Conservation (phyloP, 2,113 vertebrate species). For the Dermatemys mawii region DNA sequence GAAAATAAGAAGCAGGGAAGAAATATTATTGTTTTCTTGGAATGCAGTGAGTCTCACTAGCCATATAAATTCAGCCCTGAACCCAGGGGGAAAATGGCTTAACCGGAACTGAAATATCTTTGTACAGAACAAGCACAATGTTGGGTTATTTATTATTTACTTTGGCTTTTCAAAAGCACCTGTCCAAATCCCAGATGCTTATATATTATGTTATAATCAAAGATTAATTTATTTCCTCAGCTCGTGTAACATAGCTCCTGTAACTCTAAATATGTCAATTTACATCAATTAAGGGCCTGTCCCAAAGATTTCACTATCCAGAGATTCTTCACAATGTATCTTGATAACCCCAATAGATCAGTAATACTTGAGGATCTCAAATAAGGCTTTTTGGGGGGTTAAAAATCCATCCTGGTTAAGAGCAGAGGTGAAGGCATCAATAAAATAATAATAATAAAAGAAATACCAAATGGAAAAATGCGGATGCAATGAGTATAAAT, state of each 20-base stretch:
- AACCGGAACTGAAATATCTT: not conserved
- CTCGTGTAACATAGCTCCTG: not conserved
- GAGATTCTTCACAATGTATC: not conserved
- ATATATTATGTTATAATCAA: not conserved
- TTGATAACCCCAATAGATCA: not conserved
- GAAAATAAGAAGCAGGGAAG: constrained; percentile 40
- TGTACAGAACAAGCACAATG: not conserved
- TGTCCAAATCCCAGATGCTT: not conserved
- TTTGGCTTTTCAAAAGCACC: not conserved
- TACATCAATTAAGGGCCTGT: not conserved
- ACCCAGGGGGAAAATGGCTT: constrained; percentile 16
- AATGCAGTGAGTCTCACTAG: constrained; percentile 14
- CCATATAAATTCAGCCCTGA: constrained; percentile 22
- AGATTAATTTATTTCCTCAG: not conserved
- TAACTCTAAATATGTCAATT: not conserved
- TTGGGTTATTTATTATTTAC: not conserved
- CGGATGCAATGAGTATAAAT: not conserved
- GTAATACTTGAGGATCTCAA: not conserved
- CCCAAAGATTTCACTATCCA: not conserved
- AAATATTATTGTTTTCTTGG: constrained; percentile 37
- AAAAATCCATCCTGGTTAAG: not conserved
- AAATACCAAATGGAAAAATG: not conserved
- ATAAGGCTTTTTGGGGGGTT: fast-evolving
- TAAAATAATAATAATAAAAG: not conserved
- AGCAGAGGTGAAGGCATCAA: not conserved